Evolutionary conservation across 1,140 invertebrate genomes (phyloP), one percentile per base, ranked within the genome.

Genomic region (Drosophila nigromelanica): DNA sequence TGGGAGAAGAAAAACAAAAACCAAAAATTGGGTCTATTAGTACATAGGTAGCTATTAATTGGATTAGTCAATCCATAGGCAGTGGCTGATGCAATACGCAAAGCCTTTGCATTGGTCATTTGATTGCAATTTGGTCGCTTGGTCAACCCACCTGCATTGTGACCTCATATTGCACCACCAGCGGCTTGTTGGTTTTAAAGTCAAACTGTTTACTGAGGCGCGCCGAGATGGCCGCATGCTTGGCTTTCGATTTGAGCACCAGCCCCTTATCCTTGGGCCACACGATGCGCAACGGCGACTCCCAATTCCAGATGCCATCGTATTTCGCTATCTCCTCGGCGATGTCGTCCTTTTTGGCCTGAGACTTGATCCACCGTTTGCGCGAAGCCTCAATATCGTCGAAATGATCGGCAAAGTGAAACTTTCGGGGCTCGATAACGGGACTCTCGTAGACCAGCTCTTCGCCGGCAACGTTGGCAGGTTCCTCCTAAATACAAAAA

Each of bases 101-200:
- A 30, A 43, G 40, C 6, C 18, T 52, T 30, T 76, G 30, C 50
- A 43, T 4, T 61, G 18, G 45, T 11, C 21, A 43, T 0, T 43
- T 47, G 30, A n/a, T 39, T 51, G 21, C 35, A 10, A 30, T 0
- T 21, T 27, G 33, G 4, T 48, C 2, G 18, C 12, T 24, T 59
- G 42, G 51, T 30, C 27, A 27, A 83, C 85, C 64, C 75, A 93
- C 93, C 93, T 94, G 94, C 93, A 94, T 92, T 63, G 94, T 94
- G 54, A 98, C 96, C 94, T 98, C 98, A 94, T 98, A 99, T 92
- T 99, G 99, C 8, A 99, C 95, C 82, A 99, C 93, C 24, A 99
- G 93, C 0, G 98, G 98, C 82, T 97, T 97, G 47, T 95, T 94
- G 33, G 73, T n/a, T 35, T 90, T 94, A 91, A 99, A 99, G 35